Base-by-base conservation (phyloP, 2,888 invertebrate genomes). In the Hypselothyrea guttata region DNA sequence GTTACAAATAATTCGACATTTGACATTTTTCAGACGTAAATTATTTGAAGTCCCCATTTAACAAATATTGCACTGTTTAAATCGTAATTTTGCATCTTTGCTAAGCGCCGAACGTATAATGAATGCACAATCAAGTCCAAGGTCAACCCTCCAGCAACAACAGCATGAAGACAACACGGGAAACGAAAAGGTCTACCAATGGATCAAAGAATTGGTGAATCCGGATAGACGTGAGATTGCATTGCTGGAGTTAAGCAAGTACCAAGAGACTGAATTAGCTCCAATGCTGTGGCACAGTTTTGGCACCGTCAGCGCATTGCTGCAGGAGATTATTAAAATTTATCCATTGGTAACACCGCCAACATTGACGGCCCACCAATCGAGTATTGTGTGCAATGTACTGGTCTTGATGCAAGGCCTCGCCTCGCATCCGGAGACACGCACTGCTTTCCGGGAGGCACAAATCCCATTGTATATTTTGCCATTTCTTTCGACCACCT, bases 311-410 rank as follows among this genome's bases (percentile, higher is more conserved):
- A 96, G 98, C 33, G 98, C 98, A 31, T 91, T 99, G 38, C 91
- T 99, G 15, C 97, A 97, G 89, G 99, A 99, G 91, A 99, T 99
- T 65, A 96, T 99, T 45, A 97, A 97, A 87, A 98, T 99, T 76
- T 99, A 99, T 91, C 98, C 99, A 58, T 97, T 98, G 31, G 98
- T 99, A 88, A 98, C 98, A 91, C 99, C 99, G 51, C 97, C 99
- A 8, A 98, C 98, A 13, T 92, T 99, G 55, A 98, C 98, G 16
- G 98, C 99, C 28, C 97, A 98, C 89, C 99, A 99, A 90, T 99
- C 99, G 63, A 99, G 99, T 90, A 92, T 99, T 68, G 99, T 99
- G 1, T 99, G 99, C 90, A 99, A 99, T 91, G 99, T 99, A 1
- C 91, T 99, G 49, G 99, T 99, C 1, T 91, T 99, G 62, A 92